These are phyloP conservation scores for Plagodis dolabraria DNA, from an alignment of 2,888 invertebrate species.

Conservation along the genomic window DNA sequence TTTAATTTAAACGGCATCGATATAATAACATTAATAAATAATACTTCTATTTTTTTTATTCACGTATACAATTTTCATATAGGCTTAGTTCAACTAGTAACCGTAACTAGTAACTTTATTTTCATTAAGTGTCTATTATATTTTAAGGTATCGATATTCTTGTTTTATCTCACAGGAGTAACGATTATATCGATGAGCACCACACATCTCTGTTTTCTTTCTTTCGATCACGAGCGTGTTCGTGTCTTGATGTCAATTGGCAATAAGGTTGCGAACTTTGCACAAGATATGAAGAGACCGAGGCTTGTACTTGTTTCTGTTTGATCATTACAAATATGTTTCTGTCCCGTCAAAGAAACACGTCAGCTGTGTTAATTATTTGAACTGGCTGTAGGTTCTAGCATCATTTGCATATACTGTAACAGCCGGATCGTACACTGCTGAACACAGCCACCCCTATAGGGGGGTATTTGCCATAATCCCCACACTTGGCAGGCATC, in stretches of 20 bases:
- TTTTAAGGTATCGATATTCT: constrained; percentile 1
- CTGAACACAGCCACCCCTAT: too few relatives aligned
- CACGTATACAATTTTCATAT: too few relatives aligned
- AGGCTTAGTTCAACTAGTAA: too few relatives aligned
- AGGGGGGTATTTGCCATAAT: too few relatives aligned
- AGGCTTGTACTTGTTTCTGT: constrained; percentile 57
- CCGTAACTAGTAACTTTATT: background rate
- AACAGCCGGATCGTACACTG: too few relatives aligned
- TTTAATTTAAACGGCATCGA: too few relatives aligned
- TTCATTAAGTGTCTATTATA: background rate
- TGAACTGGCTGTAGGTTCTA: too few relatives aligned
- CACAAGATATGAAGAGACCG: constrained; percentile 50
- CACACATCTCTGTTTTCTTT: constrained; percentile 48
- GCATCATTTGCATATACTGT: too few relatives aligned
- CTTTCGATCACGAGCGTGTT: constrained; percentile 77
- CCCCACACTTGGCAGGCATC: too few relatives aligned
- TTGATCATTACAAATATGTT: constrained; percentile 56
- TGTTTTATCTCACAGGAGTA: background rate
- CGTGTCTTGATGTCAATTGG: constrained; percentile 81
- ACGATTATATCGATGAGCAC: constrained; percentile 3
- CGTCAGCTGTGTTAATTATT: constrained; percentile 37
- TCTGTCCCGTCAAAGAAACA: constrained; percentile 52
- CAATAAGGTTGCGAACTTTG: constrained; percentile 74
- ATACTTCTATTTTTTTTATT: too few relatives aligned
- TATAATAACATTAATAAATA: too few relatives aligned